These are phyloP conservation scores for Sphecodes monilicornis DNA, from an alignment of 2,888 invertebrate genomes.

Conservation along the genomic window DNA sequence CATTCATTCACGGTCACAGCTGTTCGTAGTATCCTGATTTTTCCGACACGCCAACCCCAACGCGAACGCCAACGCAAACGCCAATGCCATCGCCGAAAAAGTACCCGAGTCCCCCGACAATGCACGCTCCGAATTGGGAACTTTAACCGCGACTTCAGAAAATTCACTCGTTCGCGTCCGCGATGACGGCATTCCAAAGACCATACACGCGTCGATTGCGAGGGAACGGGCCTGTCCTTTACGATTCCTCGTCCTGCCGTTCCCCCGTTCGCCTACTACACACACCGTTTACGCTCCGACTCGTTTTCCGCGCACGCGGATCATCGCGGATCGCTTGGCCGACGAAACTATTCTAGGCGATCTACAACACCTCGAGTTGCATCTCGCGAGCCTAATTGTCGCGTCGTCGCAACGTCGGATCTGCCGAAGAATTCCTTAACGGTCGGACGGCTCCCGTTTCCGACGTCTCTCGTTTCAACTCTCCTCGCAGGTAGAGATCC, in stretches of 20 bases:
- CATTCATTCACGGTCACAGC: conserved; percentile 62
- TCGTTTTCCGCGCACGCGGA: too few species aligned
- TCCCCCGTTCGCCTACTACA: too few species aligned
- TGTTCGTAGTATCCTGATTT: conserved; percentile 57
- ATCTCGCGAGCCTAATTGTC: not conserved
- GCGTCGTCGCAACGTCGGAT: not conserved
- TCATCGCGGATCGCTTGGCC: not conserved
- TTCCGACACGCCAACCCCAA: conserved; percentile 24
- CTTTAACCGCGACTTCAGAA: not conserved
- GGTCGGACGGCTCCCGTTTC: conserved; percentile 59
- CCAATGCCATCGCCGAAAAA: conserved; percentile 11
- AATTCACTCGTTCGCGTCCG: too few species aligned
- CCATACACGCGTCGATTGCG: too few species aligned
- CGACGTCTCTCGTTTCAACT: conserved; percentile 62
- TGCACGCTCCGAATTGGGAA: not conserved
- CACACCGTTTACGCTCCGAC: too few species aligned
- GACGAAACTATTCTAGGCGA: not conserved
- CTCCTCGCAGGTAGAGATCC: conserved; percentile 48
- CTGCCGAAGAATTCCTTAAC: conserved; percentile 19
- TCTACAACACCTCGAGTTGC: too few species aligned
- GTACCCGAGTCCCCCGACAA: not conserved
- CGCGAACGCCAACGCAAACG: not conserved
- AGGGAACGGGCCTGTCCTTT: too few species aligned
- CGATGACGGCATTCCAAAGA: too few species aligned
- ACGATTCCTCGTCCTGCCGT: too few species aligned